A percentile compares a stretch with the other conserved stretches of the same genome.
phyloP scores from a whole-genome alignment of 1,140 invertebrate genomes.

The Eumaeus atala region DNA sequence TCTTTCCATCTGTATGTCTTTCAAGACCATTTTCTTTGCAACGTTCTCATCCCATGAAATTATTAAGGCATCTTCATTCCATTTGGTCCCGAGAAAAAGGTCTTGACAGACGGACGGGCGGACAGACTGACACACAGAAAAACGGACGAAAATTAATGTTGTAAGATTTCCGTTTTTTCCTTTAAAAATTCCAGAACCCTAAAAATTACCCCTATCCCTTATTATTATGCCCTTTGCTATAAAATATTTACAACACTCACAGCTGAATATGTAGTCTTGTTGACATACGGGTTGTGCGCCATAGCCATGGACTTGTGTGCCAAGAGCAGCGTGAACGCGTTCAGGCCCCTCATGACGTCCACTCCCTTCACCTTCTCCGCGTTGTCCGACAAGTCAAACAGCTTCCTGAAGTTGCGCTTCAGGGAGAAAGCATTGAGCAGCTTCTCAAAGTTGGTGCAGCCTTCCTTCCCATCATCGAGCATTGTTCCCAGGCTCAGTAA shows the following conservation, averaged over 20 bases:
- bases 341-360: conserved; percentile 81
- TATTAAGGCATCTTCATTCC: no score
- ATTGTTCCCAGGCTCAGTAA: conserved; percentile 57
- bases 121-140: no score
- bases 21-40: no score
- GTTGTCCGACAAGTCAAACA: conserved; percentile 72
- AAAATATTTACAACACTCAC: conserved; percentile 50
- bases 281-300: conserved; percentile 81
- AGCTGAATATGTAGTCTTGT: conserved; percentile 81
- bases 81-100: no score
- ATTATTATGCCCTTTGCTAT: no score
- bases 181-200: no score
- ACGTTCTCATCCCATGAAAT: no score
- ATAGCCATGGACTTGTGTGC: conserved; percentile 85
- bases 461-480: conserved; percentile 56
- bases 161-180: no score
- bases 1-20: no score
- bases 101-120: no score
- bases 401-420: conserved; percentile 76
- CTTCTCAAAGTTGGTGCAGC: conserved; percentile 55
- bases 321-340: conserved; percentile 78
- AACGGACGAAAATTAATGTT: no score
- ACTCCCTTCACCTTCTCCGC: conserved; percentile 77
- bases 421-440: conserved; percentile 80
- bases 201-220: no score